phyloP scores from a whole-genome alignment of 2,113 vertebrate genomes.

The Colinus virginianus region DNA sequence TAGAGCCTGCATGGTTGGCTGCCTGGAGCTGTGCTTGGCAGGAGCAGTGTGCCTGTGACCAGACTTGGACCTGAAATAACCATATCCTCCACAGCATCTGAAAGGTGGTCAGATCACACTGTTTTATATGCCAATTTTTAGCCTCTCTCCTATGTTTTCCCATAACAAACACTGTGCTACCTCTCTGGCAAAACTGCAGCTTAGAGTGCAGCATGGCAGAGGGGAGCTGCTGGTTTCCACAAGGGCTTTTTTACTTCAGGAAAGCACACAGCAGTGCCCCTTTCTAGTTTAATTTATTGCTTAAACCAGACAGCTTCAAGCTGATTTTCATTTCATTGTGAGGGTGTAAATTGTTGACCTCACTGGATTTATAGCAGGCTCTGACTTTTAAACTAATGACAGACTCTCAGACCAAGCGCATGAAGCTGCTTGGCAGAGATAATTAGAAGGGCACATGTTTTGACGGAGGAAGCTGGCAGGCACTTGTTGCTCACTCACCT shows the following conservation, averaged over 20 bases:
- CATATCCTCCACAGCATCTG: not conserved
- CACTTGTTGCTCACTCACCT: constrained; percentile 71
- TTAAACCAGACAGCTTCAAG: not conserved
- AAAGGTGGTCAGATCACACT: not conserved
- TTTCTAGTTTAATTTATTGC: not conserved
- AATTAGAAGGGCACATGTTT: not conserved
- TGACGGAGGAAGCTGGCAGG: not conserved
- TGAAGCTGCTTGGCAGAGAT: not conserved
- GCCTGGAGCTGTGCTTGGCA: not conserved
- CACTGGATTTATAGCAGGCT: constrained; percentile 11
- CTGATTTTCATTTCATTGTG: not conserved
- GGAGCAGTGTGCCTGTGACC: not conserved
- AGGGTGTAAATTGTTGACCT: not conserved
- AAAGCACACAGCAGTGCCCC: not conserved
- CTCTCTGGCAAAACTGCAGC: not conserved
- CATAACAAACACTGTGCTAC: not conserved
- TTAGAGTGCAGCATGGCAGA: fast-evolving
- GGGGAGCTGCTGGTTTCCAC: not conserved
- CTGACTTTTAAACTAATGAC: not conserved
- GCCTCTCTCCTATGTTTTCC: not conserved
- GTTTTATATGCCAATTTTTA: not conserved
- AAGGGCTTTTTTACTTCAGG: not conserved
- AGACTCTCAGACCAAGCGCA: not conserved
- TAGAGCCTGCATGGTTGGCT: fast-evolving
- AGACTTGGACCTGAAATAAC: not conserved